Conservation (phyloP, 1,140 invertebrate genomes). For the Drosophila funebris region DNA sequence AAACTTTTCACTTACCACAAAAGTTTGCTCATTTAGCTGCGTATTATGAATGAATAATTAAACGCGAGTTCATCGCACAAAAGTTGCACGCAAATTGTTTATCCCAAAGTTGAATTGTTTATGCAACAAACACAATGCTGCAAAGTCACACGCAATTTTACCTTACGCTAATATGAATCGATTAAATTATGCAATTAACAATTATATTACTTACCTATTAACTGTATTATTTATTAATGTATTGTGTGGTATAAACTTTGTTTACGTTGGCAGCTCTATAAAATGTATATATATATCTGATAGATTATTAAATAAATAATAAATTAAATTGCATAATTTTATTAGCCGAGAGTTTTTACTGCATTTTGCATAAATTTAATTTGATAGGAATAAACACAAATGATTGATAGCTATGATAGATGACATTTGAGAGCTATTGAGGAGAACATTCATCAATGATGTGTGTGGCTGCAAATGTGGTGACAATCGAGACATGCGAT, state of each 20-base stretch:
- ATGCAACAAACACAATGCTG: conserved; percentile 8
- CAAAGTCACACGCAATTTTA: background rate
- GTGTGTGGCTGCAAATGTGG: conserved; percentile 11
- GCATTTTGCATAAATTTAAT: background rate
- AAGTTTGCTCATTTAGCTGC: conserved; percentile 46
- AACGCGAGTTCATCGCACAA: conserved; percentile 21
- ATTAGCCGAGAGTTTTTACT: too few species aligned
- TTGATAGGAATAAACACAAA: background rate
- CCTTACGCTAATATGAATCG: background rate
- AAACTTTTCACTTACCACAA: conserved; percentile 1
- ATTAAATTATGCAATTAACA: background rate
- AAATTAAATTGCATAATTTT: too few species aligned
- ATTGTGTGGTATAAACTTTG: too few species aligned
- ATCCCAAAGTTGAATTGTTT: conserved; percentile 27
- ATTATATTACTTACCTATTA: too few species aligned
- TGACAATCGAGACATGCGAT: conserved; percentile 11
- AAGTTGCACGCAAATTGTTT: conserved; percentile 42
- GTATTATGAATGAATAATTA: conserved; percentile 47
- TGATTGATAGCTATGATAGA: background rate
- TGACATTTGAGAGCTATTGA: background rate
- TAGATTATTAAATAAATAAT: too few species aligned
- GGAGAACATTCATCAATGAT: conserved; percentile 5
- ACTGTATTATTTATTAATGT: too few species aligned
- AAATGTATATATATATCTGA: too few species aligned
- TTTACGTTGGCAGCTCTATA: too few species aligned